A percentile compares a stretch with the other conserved stretches of the same genome.
phyloP scores from a whole-genome alignment of 2,888 invertebrate species.

The Microplitis deprimator region DNA sequence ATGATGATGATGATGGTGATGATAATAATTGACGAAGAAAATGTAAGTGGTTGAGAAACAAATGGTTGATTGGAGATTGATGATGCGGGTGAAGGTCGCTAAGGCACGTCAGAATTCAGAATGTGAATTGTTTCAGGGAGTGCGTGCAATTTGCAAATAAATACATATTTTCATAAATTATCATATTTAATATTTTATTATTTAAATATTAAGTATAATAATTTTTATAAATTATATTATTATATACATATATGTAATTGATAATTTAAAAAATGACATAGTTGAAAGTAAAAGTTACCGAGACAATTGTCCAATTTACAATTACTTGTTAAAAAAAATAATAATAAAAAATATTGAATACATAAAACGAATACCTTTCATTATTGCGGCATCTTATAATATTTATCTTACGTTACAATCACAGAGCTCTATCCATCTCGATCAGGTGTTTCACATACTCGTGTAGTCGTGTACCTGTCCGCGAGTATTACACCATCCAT shows the following conservation, averaged over 20 bases:
- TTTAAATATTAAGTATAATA: too few species aligned
- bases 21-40: background rate
- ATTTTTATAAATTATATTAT: background rate
- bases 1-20: too few species aligned
- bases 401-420: constrained; percentile 26
- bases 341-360: background rate
- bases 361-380: constrained; percentile 18
- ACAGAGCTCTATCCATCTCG: constrained; percentile 31
- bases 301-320: constrained; percentile 15
- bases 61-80: constrained; percentile 26
- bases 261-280: background rate
- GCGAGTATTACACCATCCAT: constrained; percentile 40
- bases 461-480: constrained; percentile 34
- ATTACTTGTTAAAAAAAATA: background rate
- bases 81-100: constrained; percentile 38
- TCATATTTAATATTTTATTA: too few species aligned
- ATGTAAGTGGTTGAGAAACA: constrained; percentile 4
- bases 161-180: background rate
- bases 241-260: background rate
- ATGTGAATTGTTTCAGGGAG: constrained; percentile 33
- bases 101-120: constrained; percentile 25
- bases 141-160: constrained; percentile 17
- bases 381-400: constrained; percentile 35
- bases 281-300: constrained; percentile 10
- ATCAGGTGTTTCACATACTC: constrained; percentile 37